A percentile compares a stretch with the other conserved stretches of the same genome.
These are phyloP conservation scores for Elgaria multicarinata DNA, from an alignment of 2,113 vertebrate genomes.

Conservation along the genomic window DNA sequence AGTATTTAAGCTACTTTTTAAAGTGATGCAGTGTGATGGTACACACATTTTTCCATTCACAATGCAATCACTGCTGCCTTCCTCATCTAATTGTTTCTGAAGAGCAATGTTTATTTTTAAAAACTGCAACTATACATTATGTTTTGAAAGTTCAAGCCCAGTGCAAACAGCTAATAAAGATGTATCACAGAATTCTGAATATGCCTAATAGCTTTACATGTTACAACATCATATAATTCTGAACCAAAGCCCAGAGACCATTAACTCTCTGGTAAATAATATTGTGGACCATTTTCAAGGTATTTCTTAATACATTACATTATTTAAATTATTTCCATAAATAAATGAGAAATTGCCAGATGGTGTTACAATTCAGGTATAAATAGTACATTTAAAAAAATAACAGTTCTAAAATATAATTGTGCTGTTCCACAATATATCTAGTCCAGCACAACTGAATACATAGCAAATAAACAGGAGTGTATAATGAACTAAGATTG, in stretches of 20 bases:
- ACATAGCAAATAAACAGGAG: constrained; percentile 51
- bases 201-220: too few species aligned
- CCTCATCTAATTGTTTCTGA: background rate
- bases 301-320: constrained; percentile 55
- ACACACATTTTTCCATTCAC: background rate
- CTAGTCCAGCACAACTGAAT: constrained; percentile 52
- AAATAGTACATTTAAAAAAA: constrained; percentile 15
- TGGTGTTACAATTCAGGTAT: constrained; percentile 37
- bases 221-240: constrained; percentile 46
- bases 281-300: constrained; percentile 30
- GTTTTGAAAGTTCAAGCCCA: constrained; percentile 25
- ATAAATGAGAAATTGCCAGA: constrained; percentile 33
- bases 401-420: constrained; percentile 49
- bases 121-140: background rate
- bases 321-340: constrained; percentile 44
- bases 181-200: too few species aligned
- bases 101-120: background rate
- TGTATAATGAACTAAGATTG: constrained; percentile 38
- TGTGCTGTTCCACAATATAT: constrained; percentile 31
- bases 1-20: background rate
- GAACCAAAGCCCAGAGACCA: constrained; percentile 27
- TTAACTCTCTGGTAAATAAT: constrained; percentile 30
- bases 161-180: constrained; percentile 37
- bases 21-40: background rate
- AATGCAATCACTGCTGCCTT: background rate